phyloP scores from a whole-genome alignment of 2,797 vertebrate species.

The Momotus momota region DNA sequence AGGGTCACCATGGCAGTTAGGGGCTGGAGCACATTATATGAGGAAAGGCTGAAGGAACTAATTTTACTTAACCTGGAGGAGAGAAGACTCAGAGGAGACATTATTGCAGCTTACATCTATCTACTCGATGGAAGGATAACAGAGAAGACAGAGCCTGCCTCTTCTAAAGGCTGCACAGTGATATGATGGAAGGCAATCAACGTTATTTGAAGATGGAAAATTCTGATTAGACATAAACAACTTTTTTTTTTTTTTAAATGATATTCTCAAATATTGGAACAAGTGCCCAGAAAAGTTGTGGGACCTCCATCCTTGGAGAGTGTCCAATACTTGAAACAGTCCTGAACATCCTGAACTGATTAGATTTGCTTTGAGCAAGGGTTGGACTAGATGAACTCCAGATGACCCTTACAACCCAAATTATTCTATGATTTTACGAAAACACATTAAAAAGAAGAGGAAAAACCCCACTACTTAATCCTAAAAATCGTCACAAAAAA shows the following conservation, averaged over 20 bases:
- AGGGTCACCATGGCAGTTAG: not conserved
- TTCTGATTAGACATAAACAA: not conserved
- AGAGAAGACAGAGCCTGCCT: not conserved
- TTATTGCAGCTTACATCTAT: not conserved
- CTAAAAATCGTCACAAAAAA: not conserved
- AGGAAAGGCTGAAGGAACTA: not conserved
- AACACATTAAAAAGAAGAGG: not conserved
- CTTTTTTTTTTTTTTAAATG: not conserved
- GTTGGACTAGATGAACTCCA: not conserved
- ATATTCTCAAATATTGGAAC: not conserved
- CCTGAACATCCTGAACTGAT: not conserved
- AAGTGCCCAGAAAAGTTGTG: not conserved
- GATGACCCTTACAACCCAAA: not conserved
- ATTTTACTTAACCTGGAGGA: not conserved
- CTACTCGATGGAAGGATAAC: not conserved
- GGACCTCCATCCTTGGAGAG: not conserved
- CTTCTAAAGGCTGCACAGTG: not conserved
- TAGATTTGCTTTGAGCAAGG: not conserved
- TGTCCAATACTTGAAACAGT: not conserved
- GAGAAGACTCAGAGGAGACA: not conserved
- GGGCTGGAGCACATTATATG: not conserved
- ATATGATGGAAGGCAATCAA: not conserved
- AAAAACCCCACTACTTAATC: not conserved
- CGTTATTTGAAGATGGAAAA: not conserved
- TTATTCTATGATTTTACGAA: not conserved